These are phyloP conservation scores for Balanococcus diminutus DNA, from an alignment of 2,888 invertebrate species.

Conservation along the genomic window DNA sequence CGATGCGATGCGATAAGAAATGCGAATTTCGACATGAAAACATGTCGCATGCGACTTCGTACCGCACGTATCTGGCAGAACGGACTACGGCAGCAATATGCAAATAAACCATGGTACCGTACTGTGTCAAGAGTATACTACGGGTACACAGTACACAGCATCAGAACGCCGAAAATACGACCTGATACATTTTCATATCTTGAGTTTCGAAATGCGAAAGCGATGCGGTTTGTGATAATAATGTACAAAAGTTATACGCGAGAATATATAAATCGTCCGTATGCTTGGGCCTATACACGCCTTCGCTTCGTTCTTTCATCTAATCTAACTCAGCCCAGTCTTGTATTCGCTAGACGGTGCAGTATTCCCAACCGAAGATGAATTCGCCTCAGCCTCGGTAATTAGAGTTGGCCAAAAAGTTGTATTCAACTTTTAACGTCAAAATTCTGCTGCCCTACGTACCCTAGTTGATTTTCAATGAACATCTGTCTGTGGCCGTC, in stretches of 20 bases:
- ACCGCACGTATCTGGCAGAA: background rate
- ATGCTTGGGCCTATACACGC: background rate
- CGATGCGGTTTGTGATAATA: background rate
- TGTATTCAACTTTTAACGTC: background rate
- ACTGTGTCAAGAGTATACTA: background rate
- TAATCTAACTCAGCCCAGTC: background rate
- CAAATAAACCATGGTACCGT: background rate
- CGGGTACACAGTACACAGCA: too few species aligned
- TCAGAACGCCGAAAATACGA: background rate
- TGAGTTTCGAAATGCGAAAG: background rate
- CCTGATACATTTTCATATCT: background rate
- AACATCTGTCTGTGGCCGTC: background rate
- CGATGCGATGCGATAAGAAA: background rate
- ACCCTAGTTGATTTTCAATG: background rate
- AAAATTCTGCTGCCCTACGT: background rate
- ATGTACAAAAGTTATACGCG: background rate
- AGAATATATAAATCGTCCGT: background rate
- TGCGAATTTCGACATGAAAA: background rate
- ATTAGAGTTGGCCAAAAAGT: conserved; percentile 28
- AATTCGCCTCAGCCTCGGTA: background rate
- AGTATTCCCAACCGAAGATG: background rate
- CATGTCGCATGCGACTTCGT: background rate
- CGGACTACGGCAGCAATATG: background rate
- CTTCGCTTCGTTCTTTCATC: background rate
- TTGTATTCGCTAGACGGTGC: background rate